These are phyloP conservation scores for Dryobota labecula DNA, from an alignment of 2,888 invertebrate genomes.

Conservation along the genomic window DNA sequence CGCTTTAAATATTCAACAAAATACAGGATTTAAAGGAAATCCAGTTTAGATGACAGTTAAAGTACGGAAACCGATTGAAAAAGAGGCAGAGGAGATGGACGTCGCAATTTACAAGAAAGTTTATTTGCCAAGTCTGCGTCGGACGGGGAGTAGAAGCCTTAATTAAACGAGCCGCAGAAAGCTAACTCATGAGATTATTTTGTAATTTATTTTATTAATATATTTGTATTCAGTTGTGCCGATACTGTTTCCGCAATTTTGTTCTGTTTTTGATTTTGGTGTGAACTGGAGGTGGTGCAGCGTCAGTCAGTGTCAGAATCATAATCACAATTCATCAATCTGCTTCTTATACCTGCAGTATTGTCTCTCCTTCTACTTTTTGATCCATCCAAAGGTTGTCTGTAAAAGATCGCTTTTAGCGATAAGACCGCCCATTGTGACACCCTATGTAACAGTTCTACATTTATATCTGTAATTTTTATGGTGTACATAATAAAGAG, in stretches of 20 bases:
- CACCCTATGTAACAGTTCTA: no score
- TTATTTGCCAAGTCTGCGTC: conserved; percentile 65
- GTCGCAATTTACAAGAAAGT: conserved; percentile 68
- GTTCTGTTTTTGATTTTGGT: conserved; percentile 8
- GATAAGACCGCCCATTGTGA: no score
- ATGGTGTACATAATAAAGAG: no score
- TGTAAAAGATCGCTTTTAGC: no score
- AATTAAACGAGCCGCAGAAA: conserved; percentile 66
- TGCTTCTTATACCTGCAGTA: no score
- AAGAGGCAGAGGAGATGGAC: conserved; percentile 50
- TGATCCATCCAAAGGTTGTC: no score
- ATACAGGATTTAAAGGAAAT: conserved; percentile 16
- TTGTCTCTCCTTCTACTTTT: no score
- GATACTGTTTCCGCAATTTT: conserved; percentile 27
- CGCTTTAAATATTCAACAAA: not conserved
- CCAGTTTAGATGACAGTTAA: conserved; percentile 28
- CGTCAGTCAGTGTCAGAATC: not conserved
- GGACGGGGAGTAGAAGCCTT: conserved; percentile 59
- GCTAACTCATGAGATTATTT: conserved; percentile 68
- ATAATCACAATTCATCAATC: conserved; percentile 4
- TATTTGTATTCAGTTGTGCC: conserved; percentile 50
- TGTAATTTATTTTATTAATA: conserved; percentile 64
- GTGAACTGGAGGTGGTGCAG: not conserved
- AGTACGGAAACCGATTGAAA: conserved; percentile 45
- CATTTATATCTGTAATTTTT: no score